Conservation (phyloP, 2,113 vertebrate species). For the Tringa solitaria region DNA sequence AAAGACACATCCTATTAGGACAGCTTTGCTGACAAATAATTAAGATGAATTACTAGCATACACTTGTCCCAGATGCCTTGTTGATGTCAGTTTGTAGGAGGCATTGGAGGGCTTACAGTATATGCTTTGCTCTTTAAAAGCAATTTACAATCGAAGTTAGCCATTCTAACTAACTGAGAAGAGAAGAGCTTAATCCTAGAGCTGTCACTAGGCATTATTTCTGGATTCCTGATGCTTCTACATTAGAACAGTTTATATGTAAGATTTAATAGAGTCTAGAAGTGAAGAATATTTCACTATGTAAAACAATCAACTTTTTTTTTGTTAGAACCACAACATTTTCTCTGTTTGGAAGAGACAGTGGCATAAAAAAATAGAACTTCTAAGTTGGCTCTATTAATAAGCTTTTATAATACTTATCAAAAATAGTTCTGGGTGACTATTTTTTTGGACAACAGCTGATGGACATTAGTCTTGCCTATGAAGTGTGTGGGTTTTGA, state of each 20-base stretch:
- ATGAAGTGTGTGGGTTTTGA: neutral
- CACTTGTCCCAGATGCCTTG: slow-evolving; percentile 58
- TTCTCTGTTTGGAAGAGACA: slow-evolving; percentile 9
- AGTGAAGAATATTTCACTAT: slow-evolving; percentile 46
- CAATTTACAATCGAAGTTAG: slow-evolving; percentile 67
- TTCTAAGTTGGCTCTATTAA: neutral
- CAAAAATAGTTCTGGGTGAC: neutral
- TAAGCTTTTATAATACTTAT: neutral
- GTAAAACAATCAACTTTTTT: slow-evolving; percentile 32
- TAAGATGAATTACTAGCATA: slow-evolving; percentile 72
- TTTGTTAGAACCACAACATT: slow-evolving; percentile 16
- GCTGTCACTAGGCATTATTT: slow-evolving; percentile 71
- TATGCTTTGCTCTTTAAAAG: slow-evolving; percentile 67
- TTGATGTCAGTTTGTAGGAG: slow-evolving; percentile 60
- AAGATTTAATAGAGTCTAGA: slow-evolving; percentile 66
- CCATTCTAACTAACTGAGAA: slow-evolving; percentile 65
- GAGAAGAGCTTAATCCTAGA: slow-evolving; percentile 73
- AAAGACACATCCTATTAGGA: slow-evolving; percentile 73
- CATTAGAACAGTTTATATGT: slow-evolving; percentile 64
- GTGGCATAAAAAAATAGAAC: neutral
- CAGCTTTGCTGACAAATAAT: slow-evolving; percentile 77
- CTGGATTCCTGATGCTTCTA: slow-evolving; percentile 51
- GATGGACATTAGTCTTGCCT: neutral
- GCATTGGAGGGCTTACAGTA: slow-evolving; percentile 42
- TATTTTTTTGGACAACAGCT: neutral